These are phyloP conservation scores for Callosobruchus maculatus DNA, from an alignment of 2,888 invertebrate genomes.

Conservation along the genomic window DNA sequence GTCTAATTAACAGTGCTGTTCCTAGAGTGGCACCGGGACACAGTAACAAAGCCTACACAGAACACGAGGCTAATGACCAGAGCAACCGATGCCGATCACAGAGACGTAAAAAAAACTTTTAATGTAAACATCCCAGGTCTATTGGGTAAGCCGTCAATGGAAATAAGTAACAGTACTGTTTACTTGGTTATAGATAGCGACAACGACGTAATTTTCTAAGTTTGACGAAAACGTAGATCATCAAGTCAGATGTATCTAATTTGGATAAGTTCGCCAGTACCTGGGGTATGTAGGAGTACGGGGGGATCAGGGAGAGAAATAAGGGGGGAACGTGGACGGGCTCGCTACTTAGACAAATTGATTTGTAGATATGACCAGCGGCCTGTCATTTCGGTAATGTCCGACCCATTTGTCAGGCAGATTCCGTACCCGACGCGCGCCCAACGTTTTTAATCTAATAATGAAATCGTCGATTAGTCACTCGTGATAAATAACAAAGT, in stretches of 20 bases:
- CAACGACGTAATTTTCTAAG: no score
- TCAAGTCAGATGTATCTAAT: neutral
- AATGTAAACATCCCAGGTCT: no score
- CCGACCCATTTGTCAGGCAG: slow-evolving; percentile 39
- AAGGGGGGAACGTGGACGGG: neutral
- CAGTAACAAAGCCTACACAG: no score
- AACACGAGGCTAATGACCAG: no score
- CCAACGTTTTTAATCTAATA: slow-evolving; percentile 42
- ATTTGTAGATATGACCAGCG: slow-evolving; percentile 29
- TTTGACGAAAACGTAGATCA: no score
- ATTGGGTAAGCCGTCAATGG: no score
- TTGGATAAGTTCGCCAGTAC: neutral
- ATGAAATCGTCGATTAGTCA: slow-evolving; percentile 41
- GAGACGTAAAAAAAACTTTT: no score
- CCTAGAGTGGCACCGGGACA: no score
- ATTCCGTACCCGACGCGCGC: slow-evolving; percentile 30
- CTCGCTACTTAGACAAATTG: slow-evolving; percentile 41
- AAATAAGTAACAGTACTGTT: no score
- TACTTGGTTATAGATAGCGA: no score
- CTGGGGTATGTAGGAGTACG: neutral
- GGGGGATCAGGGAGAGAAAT: neutral
- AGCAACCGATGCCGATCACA: no score
- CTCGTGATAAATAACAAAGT: slow-evolving; percentile 32
- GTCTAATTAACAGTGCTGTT: no score
- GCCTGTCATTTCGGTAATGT: slow-evolving; percentile 41